Percentiles rank a stretch among this genome's conserved stretches.
Conservation (phyloP, 2,113 vertebrate species). For the Tachysurus fulvidraco region DNA sequence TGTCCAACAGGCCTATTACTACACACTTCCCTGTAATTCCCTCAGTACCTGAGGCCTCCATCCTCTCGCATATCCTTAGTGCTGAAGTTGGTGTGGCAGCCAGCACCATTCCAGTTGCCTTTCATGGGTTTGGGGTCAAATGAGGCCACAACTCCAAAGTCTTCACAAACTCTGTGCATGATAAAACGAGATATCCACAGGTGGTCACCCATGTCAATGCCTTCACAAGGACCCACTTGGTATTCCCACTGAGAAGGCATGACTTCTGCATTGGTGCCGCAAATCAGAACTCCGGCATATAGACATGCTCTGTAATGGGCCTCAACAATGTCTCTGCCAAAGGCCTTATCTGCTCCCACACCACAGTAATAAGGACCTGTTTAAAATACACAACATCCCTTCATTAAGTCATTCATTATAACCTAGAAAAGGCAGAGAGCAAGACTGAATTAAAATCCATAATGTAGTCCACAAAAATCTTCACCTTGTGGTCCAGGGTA, state of each 20-base stretch:
- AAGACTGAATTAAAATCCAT: neutral
- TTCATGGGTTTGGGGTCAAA: constrained; percentile 94
- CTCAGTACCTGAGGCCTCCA: constrained; percentile 80
- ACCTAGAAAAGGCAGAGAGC: neutral
- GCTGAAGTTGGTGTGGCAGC: constrained; percentile 96
- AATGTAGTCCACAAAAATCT: neutral
- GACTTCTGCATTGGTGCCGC: constrained; percentile 94
- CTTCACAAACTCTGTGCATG: constrained; percentile 89
- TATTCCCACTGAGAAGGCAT: constrained; percentile 94
- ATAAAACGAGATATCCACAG: constrained; percentile 91
- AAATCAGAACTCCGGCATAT: constrained; percentile 88
- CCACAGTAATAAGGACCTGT: constrained; percentile 94
- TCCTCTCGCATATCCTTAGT: constrained; percentile 89
- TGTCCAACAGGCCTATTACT: neutral
- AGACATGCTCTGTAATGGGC: constrained; percentile 92
- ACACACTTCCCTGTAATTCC: neutral
- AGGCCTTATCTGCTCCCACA: constrained; percentile 93
- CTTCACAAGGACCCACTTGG: constrained; percentile 91
- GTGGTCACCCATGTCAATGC: constrained; percentile 89
- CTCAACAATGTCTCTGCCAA: constrained; percentile 90
- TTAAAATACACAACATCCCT: neutral
- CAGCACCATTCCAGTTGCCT: constrained; percentile 93
- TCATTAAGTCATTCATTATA: neutral
- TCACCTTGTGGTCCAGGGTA: constrained; percentile 96
- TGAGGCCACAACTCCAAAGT: constrained; percentile 87